Evolutionary conservation across 2,888 invertebrate genomes (phyloP), one percentile per base, ranked within the genome.

Genomic region (Polietes domitor): DNA sequence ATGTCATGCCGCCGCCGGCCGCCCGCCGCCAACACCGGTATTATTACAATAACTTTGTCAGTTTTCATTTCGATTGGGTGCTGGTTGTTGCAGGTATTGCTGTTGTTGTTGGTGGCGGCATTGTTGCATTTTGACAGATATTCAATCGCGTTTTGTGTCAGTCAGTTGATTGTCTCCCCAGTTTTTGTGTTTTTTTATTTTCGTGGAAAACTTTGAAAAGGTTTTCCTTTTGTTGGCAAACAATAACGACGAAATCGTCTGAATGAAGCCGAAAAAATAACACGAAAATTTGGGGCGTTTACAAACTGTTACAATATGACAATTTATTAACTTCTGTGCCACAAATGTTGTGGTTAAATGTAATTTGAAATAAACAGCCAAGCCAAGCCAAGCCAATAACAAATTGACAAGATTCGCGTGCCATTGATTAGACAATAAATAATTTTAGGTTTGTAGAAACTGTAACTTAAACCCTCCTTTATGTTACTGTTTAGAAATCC

Each of bases 271-370:
- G 32, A 37, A 65, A 50, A 72, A 19, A 24, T 1, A 65, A 21
- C 1, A 15, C 15, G 28, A 50, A 75, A 71, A 77, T 80, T 26
- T 81, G 78, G 78, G 84, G 84, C 80, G 84, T 84, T 81, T 79
- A 68, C 19, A 81, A 84, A 81, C 19, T 73, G 78, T 79, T 76
- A 63, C 72, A 81, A 79, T 78, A 79, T 81, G 84, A 81, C 84
- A 84, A 79, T 84, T 84, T 84, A 84, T 79, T 79, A 84, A 84
- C 84, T 84, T 81, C 84, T 84, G 84, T 84, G 77, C 73, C 78
- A 83, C 83, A 83, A 58, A 26, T 71, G 74, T 83, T 83, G 83
- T 77, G 72, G 80, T 80, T 50, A 77, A 80, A 80, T 63, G 12
- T 24, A 77, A 80, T 77, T 74, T 68, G 70, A 80, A 76, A 83